Conservation (phyloP, 2,888 invertebrate species). For the Dicranocentrus wangi region DNA sequence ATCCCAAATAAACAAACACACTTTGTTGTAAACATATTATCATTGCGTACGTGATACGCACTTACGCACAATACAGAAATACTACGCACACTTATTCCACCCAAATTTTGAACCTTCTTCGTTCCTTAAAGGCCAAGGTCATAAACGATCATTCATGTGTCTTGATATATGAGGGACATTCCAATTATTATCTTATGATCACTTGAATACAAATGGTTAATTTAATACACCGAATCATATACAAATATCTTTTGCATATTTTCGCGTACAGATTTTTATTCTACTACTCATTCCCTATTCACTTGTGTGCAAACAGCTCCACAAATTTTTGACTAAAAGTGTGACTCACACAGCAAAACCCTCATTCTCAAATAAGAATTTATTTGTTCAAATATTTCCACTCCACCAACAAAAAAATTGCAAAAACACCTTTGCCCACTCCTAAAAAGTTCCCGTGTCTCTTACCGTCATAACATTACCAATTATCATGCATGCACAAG, state of each 20-base stretch:
- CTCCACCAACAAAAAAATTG: background rate
- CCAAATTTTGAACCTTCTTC: background rate
- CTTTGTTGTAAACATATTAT: background rate
- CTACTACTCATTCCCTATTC: background rate
- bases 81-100: background rate
- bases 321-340: background rate
- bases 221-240: background rate
- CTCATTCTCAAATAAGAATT: constrained; percentile 24
- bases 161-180: no score
- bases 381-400: constrained; percentile 18
- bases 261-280: background rate
- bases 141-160: no score
- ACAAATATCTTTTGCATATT: background rate
- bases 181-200: constrained; percentile 33
- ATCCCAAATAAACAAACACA: background rate
- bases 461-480: background rate
- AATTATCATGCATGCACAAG: no score
- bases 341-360: background rate
- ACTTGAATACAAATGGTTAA: constrained; percentile 8
- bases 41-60: background rate
- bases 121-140: constrained; percentile 39
- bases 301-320: constrained; percentile 2
- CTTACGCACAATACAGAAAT: background rate
- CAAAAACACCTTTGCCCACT: constrained; percentile 22
- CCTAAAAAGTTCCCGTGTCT: constrained; percentile 8